These are phyloP conservation scores for Sanderia malayensis DNA, from an alignment of 30 jellyfish, hydroid and myxozoan genomes.

Conservation along the genomic window DNA sequence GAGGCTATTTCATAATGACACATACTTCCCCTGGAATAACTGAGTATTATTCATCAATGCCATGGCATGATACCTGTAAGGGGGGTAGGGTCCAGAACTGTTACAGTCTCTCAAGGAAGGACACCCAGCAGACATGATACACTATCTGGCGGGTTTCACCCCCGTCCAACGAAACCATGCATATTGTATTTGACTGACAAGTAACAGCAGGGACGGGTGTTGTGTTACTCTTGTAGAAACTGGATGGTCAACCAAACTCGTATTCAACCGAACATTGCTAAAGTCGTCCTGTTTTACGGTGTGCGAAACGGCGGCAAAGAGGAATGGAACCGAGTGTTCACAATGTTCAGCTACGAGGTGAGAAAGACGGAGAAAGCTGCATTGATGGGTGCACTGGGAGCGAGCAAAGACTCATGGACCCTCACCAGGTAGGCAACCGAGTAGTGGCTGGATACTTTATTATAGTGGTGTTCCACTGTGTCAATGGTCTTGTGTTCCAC, in stretches of 20 bases:
- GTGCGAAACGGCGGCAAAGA: conserved; percentile 53
- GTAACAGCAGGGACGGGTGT: too few species aligned
- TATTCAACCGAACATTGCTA: conserved; percentile 65
- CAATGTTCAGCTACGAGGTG: conserved; percentile 13
- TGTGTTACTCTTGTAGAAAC: neutral
- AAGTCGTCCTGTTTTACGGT: conserved; percentile 66
- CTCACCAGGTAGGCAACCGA: conserved; percentile 49
- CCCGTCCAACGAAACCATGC: too few species aligned
- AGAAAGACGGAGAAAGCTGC: conserved; percentile 45
- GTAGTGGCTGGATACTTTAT: neutral
- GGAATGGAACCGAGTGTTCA: conserved; percentile 75
- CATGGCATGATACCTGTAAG: too few species aligned
- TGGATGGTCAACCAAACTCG: conserved; percentile 36
- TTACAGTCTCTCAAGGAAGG: too few species aligned
- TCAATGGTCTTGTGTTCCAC: too few species aligned
- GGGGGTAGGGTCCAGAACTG: too few species aligned
- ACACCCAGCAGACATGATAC: too few species aligned
- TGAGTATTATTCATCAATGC: too few species aligned
- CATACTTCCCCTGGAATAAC: too few species aligned
- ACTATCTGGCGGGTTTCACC: too few species aligned
- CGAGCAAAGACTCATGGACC: conserved; percentile 71
- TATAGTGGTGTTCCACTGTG: neutral
- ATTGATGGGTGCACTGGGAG: conserved; percentile 71
- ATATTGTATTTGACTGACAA: too few species aligned
- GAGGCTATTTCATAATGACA: too few species aligned